Conservation (phyloP, 2,113 vertebrate genomes). For the Orientallactaga bullata region DNA sequence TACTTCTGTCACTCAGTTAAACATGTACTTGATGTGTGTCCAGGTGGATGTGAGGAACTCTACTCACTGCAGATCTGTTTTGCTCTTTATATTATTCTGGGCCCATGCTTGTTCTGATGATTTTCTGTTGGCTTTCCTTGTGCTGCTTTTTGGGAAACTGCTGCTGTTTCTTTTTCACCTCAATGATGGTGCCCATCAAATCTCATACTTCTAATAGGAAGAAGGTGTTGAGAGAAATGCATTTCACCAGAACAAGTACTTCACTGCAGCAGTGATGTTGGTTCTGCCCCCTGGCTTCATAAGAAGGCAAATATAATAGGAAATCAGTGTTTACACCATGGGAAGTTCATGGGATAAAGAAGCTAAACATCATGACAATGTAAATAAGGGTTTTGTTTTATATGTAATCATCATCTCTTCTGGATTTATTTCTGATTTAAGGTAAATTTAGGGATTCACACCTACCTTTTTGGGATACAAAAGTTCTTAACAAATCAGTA, state of each 20-base stretch:
- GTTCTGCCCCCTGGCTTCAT: slow-evolving; percentile 27
- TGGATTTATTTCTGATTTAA: slow-evolving; percentile 40
- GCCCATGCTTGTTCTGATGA: slow-evolving; percentile 8
- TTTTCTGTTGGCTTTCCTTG: slow-evolving; percentile 34
- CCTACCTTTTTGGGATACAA: slow-evolving; percentile 35
- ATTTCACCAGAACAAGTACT: slow-evolving; percentile 48
- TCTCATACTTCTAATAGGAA: slow-evolving; percentile 49
- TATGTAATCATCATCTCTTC: slow-evolving; percentile 2
- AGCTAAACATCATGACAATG: slow-evolving; percentile 64
- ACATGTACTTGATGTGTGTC: slow-evolving; percentile 3
- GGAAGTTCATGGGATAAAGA: slow-evolving; percentile 41
- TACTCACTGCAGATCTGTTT: background rate
- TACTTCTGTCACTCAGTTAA: slow-evolving; percentile 43
- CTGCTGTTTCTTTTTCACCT: slow-evolving; percentile 6
- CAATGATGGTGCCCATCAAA: slow-evolving; percentile 48
- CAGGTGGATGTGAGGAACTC: slow-evolving; percentile 5
- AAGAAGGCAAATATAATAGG: slow-evolving; percentile 47
- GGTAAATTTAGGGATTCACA: slow-evolving; percentile 62
- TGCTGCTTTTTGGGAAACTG: slow-evolving; percentile 41
- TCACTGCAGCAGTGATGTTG: background rate
- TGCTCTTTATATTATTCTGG: slow-evolving; percentile 36
- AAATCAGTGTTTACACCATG: slow-evolving; percentile 45
- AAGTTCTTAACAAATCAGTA: slow-evolving; percentile 64
- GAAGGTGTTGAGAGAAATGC: slow-evolving; percentile 48
- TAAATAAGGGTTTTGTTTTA: slow-evolving; percentile 64